Conservation (phyloP, 2,797 vertebrate genomes). For the Platalea minor region DNA sequence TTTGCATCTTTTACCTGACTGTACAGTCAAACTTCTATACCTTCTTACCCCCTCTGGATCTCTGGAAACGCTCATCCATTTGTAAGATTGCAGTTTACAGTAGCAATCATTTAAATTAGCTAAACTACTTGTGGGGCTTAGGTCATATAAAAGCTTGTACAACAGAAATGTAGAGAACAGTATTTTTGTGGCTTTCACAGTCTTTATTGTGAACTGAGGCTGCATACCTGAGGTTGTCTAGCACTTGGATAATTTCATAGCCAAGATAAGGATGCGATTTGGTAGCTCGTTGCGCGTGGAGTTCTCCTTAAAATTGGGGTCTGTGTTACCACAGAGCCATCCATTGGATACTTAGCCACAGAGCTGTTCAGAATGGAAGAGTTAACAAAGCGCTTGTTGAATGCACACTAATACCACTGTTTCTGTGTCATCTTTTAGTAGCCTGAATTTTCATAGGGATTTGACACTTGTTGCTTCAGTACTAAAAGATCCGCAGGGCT, state of each 20-base stretch:
- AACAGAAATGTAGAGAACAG: not conserved
- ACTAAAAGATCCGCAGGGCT: not conserved
- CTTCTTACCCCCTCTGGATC: not conserved
- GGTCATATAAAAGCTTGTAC: not conserved
- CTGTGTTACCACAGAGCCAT: not conserved
- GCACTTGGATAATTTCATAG: not conserved
- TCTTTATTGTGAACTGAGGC: not conserved
- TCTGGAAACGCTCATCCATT: not conserved
- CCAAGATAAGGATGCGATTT: not conserved
- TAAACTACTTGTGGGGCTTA: not conserved
- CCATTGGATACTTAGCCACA: not conserved
- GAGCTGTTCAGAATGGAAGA: not conserved
- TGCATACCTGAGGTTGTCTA: not conserved
- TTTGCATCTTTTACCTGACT: not conserved
- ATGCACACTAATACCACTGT: not conserved
- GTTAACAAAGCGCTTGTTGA: not conserved
- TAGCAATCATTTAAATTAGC: not conserved
- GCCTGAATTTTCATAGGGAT: not conserved
- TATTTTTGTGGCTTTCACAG: not conserved
- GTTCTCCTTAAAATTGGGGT: not conserved
- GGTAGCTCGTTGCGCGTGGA: rapidly evolving
- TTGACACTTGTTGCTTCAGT: not conserved
- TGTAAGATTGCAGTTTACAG: not conserved
- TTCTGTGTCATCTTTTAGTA: not conserved
- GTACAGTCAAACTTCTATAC: not conserved